Conservation (phyloP, 2,797 vertebrate species). For the Thalassophryne amazonica region DNA sequence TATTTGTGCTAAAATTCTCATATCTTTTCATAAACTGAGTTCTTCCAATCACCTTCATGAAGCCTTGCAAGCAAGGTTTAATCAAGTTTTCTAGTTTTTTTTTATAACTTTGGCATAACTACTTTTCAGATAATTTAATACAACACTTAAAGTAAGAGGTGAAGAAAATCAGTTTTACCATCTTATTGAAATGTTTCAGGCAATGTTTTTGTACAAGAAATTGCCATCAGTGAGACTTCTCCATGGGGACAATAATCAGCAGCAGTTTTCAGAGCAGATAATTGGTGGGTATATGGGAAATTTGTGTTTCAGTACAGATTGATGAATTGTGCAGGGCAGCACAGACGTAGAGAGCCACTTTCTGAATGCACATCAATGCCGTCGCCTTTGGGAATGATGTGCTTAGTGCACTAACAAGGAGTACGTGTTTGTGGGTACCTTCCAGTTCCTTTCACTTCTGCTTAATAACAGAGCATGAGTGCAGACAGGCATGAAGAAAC, state of each 20-base stretch:
- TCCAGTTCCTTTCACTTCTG: conserved; percentile 28
- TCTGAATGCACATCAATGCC: conserved; percentile 22
- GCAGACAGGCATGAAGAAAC: conserved; percentile 25
- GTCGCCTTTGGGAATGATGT: conserved; percentile 12
- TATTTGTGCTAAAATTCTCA: no score
- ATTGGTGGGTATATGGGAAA: conserved; percentile 22
- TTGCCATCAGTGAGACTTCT: background rate
- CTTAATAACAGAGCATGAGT: conserved; percentile 27
- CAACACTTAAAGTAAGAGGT: background rate
- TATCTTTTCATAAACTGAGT: no score
- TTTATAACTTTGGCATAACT: no score
- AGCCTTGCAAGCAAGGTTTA: no score
- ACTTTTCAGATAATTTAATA: no score
- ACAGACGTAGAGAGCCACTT: conserved; percentile 12
- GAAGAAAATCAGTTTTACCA: background rate
- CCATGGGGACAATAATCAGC: conserved; percentile 5
- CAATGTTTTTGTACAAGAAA: conserved; percentile 2
- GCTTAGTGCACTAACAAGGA: conserved; percentile 6
- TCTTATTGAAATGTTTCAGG: background rate
- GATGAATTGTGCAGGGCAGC: background rate
- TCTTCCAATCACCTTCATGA: no score
- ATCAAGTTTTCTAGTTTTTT: no score
- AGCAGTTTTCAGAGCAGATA: conserved; percentile 25
- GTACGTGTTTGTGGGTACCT: background rate
- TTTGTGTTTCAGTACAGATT: conserved; percentile 21